Base-by-base conservation (phyloP, 2,888 invertebrate genomes). In the Cacoxenus indagator region DNA sequence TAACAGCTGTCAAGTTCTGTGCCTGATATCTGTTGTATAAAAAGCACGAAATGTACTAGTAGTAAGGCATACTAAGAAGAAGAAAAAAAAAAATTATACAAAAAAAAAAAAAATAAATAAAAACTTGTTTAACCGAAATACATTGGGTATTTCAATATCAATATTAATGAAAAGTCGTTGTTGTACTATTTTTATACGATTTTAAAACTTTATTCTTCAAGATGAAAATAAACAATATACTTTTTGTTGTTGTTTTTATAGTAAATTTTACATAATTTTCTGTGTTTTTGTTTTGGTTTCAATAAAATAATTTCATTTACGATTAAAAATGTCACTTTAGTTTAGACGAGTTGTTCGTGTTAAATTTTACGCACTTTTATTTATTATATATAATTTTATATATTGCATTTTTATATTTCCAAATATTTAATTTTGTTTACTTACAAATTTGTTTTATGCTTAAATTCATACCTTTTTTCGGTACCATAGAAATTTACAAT, bases 141-240 rank as follows among this genome's bases (percentile, higher is more conserved):
- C n/a, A n/a, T n/a, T n/a, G n/a, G 31, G 31, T 31, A 31, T 31
- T n/a, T n/a, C n/a, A n/a, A 31, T 31, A 31, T 8, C 9, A 31
- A 31, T 5, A 31, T 5, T 5, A 5, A 31, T 31, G 5, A 31
- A 31, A 31, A 31, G 31, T 24, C 14, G 19, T 45, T 62, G 31
- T 65, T 76, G 83, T 85, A 84, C 85, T 85, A 85, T 85, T 85
- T 87, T 87, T 87, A 87, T 87, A 88, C 86, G 88, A 88, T 88
- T 87, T 88, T 87, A 88, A 88, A 88, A 88, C 88, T 88, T 88
- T 88, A 88, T 88, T 86, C 86, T 85, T 87, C 85, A 87, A 87
- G 87, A 87, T 87, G 87, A 88, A 88, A 87, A 87, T 87, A 88
- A 88, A 88, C 88, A 87, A 87, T 87, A 86, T 87, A 86, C 77